Base-by-base conservation (phyloP, 2,888 invertebrate genomes). In the Xanthorhoe spadicearia region DNA sequence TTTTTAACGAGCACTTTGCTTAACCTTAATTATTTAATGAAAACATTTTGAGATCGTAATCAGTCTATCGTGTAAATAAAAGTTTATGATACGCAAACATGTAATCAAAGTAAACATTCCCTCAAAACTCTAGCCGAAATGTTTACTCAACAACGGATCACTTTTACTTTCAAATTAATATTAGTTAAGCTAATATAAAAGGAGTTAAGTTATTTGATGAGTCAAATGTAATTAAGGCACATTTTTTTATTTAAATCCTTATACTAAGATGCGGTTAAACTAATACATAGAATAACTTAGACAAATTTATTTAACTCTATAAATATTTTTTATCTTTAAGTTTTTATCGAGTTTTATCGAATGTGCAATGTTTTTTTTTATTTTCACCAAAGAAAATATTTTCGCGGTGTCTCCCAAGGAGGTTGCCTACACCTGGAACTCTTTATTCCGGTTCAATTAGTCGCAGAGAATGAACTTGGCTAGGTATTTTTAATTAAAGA, bases 401-500 rank as follows among this genome's bases (percentile, higher is more conserved):
- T 13, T 43, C 38, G 13, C 9, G 38, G 38, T 43, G 13, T 43
- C 7, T 32, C 49, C 19, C 19, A 51, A 51, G n/a, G 51, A 51
- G 51, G 51, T 23, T 23, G 38, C 74, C 72, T 67, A 72, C 74
- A 77, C 77, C 75, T 78, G 78, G 69, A 80, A 77, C 71, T 73
- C 78, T 81, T 81, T 81, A 80, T 82, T 80, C 80, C 79, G 71
- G 83, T 83, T 84, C 86, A 84, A 86, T 86, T 88, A 84, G 84
- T 83, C 77, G 80, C 76, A 71, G 78, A 75, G 83, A 84, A 85
- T 84, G 83, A 84, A 87, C 81, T 82, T 82, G 81, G 83, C 76
- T 75, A 86, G 86, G 86, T 86, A 86, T 88, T 88, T 88, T 88
- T 88, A 88, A 88, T 88, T 88, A 87, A 61, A 63, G 59, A 55